Evolutionary conservation across 2,113 vertebrate species (phyloP).

Genomic region (Perccottus glenii): DNA sequence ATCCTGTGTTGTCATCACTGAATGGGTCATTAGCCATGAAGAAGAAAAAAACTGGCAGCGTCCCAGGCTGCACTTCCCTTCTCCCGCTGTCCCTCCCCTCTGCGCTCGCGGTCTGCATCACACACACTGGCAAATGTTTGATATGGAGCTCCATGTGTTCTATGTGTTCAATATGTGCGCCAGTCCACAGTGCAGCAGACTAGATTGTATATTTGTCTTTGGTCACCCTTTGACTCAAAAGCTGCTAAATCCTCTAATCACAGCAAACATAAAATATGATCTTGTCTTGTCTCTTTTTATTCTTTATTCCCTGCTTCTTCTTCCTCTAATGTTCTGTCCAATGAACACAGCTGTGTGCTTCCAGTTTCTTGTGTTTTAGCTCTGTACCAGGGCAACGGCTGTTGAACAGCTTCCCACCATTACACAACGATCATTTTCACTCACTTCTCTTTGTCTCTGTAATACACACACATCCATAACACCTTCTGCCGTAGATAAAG

Average conservation of each 20-base stretch:
- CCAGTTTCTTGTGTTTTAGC: conserved; percentile 56
- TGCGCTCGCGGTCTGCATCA: conserved; percentile 25
- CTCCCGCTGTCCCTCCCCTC: conserved; percentile 23
- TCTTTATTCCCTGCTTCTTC: conserved; percentile 9
- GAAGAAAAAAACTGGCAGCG: conserved; percentile 40
- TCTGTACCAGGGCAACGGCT: conserved; percentile 65
- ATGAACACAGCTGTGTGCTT: conserved; percentile 58
- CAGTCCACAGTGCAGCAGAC: not conserved
- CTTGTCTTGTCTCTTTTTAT: conserved; percentile 23
- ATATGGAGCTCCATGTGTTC: conserved; percentile 18
- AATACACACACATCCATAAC: conserved; percentile 67
- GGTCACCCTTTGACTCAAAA: conserved; percentile 38
- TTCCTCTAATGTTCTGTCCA: conserved; percentile 33
- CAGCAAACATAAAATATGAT: conserved; percentile 42
- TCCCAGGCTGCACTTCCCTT: conserved; percentile 30
- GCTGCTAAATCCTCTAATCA: conserved; percentile 22
- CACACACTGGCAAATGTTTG: conserved; percentile 35
- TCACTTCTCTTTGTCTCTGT: conserved; percentile 64
- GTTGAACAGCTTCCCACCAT: conserved; percentile 76
- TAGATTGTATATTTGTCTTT: conserved; percentile 20
- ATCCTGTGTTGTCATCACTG: conserved; percentile 47
- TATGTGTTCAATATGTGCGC: conserved; percentile 9
- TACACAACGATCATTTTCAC: conserved; percentile 68
- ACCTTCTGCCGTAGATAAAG: conserved; percentile 76
- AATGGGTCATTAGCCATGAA: conserved; percentile 43